Percentiles rank a stretch among this genome's conserved stretches.
phyloP scores from a whole-genome alignment of 2,113 vertebrate species.

The Heterotis niloticus region DNA sequence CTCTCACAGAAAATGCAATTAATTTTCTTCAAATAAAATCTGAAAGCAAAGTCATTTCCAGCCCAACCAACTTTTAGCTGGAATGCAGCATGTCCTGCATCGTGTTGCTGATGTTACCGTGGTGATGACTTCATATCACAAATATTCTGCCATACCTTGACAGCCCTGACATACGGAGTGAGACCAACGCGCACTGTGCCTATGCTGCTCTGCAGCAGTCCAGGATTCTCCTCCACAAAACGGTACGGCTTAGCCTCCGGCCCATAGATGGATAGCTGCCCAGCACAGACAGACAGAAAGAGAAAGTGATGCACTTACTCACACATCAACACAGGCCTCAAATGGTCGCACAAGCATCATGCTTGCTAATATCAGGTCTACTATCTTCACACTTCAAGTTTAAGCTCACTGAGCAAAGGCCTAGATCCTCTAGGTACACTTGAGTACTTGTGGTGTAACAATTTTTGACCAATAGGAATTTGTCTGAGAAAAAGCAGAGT shows the following conservation, averaged over 20 bases:
- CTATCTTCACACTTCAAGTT: neutral
- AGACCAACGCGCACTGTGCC: constrained; percentile 50
- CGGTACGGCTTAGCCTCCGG: constrained; percentile 48
- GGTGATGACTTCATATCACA: neutral
- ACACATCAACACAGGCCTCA: neutral
- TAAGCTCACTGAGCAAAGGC: too few species aligned
- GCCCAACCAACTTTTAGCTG: neutral
- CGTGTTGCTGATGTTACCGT: neutral
- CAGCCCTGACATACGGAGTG: constrained; percentile 54
- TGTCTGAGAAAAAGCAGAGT: too few species aligned
- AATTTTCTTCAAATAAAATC: neutral
- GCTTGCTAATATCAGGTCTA: neutral
- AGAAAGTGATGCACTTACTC: neutral
- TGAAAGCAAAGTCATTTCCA: neutral
- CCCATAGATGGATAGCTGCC: constrained; percentile 77
- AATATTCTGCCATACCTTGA: constrained; percentile 61
- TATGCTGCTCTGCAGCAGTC: constrained; percentile 65
- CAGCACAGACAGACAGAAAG: constrained; percentile 2
- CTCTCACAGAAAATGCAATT: too few species aligned
- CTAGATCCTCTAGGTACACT: too few species aligned
- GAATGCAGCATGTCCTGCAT: too few species aligned
- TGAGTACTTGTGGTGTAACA: too few species aligned
- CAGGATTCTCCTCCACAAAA: constrained; percentile 68
- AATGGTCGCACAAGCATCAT: neutral
- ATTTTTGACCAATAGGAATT: too few species aligned